Evolutionary conservation across 2,888 invertebrate species (phyloP).

Genomic region (Mythimna lalbum): DNA sequence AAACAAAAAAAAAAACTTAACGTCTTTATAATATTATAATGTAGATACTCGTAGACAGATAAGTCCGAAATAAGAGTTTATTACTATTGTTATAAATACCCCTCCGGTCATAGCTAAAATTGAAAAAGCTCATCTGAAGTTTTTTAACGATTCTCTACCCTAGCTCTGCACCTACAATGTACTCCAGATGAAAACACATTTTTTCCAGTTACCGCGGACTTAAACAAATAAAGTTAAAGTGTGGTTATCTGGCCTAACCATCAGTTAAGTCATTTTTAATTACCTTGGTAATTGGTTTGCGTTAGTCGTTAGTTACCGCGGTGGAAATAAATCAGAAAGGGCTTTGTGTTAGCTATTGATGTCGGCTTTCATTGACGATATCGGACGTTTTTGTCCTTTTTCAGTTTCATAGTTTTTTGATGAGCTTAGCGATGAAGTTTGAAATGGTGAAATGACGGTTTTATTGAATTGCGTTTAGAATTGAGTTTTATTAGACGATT

Average conservation of each 20-base stretch:
- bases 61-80: too few relatives aligned
- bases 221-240: slow-evolving; percentile 68
- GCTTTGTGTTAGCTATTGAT: slow-evolving; percentile 49
- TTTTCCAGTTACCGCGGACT: slow-evolving; percentile 63
- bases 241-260: slow-evolving; percentile 71
- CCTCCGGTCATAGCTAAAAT: too few relatives aligned
- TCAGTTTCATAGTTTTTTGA: slow-evolving; percentile 6
- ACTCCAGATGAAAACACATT: slow-evolving; percentile 76
- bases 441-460: not conserved
- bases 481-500: not conserved
- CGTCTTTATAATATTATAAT: too few relatives aligned
- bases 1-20: too few relatives aligned
- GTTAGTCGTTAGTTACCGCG: slow-evolving; percentile 61
- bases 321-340: slow-evolving; percentile 43
- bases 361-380: slow-evolving; percentile 29
- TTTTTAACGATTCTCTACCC: not conserved
- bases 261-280: slow-evolving; percentile 84
- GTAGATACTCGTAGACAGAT: too few relatives aligned
- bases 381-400: slow-evolving; percentile 9
- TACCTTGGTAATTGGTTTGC: slow-evolving; percentile 72
- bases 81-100: too few relatives aligned
- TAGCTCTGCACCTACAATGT: slow-evolving; percentile 70
- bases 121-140: too few relatives aligned
- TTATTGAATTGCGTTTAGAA: not conserved
- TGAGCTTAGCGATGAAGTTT: slow-evolving; percentile 19